Conservation (phyloP, 1,140 invertebrate species). For the Drosophila ananassae region DNA sequence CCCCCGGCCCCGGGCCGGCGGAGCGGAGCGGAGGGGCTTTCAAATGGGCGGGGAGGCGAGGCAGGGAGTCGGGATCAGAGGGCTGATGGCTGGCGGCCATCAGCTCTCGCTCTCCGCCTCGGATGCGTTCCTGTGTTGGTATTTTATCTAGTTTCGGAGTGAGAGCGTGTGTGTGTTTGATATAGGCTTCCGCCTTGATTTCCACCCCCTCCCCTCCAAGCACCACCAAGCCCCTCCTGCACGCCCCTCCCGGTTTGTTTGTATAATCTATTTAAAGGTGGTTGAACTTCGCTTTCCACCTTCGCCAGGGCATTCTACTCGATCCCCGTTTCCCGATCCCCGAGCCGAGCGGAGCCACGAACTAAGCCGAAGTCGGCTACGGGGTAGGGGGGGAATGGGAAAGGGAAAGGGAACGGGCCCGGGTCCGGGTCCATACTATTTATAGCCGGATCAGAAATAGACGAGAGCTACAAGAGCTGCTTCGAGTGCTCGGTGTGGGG, state of each 20-base stretch:
- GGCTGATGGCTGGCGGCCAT: background rate
- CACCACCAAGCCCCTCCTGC: slow-evolving; percentile 13
- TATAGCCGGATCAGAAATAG: slow-evolving; percentile 35
- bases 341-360: slow-evolving; percentile 8
- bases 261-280: slow-evolving; percentile 78
- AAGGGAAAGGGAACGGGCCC: too few relatives aligned
- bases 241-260: slow-evolving; percentile 34
- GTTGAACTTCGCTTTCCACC: slow-evolving; percentile 67
- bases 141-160: slow-evolving; percentile 34
- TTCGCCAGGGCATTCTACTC: slow-evolving; percentile 19
- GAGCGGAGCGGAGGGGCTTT: background rate
- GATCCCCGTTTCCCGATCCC: slow-evolving; percentile 31
- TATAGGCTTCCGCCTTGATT: slow-evolving; percentile 44
- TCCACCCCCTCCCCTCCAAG: background rate
- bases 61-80: slow-evolving; percentile 66
- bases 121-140: slow-evolving; percentile 39
- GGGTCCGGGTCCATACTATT: slow-evolving; percentile 11
- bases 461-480: slow-evolving; percentile 4
- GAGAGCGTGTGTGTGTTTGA: slow-evolving; percentile 34
- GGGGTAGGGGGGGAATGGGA: too few relatives aligned
- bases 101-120: slow-evolving; percentile 30
- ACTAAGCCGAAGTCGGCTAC: slow-evolving; percentile 30
- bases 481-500: slow-evolving; percentile 15
- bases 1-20: slow-evolving; percentile 2
- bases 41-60: background rate